phyloP scores from a whole-genome alignment of 1,140 invertebrate species.

The Latrodectus geometricus region DNA sequence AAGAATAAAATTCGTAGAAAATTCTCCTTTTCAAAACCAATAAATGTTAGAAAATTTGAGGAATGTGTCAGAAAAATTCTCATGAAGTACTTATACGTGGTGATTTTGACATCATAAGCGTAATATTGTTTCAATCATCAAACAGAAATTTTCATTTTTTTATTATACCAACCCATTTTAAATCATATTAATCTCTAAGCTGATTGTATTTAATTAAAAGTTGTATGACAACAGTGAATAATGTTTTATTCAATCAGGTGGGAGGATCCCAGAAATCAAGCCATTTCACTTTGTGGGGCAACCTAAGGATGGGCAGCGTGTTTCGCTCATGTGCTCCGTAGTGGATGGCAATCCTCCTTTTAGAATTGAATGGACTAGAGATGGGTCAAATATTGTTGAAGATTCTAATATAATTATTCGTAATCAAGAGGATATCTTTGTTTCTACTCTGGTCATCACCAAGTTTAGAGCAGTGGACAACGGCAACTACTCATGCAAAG shows the following conservation, averaged over 20 bases:
- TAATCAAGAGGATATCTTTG: background rate
- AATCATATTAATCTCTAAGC: no score
- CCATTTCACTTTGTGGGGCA: slow-evolving; percentile 67
- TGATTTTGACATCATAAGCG: no score
- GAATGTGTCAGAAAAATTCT: no score
- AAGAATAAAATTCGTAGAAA: no score
- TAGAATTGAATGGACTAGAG: slow-evolving; percentile 63
- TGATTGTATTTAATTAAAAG: no score
- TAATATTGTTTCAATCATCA: no score
- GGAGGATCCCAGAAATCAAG: slow-evolving; percentile 36
- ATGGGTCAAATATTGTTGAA: slow-evolving; percentile 36
- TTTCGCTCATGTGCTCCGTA: slow-evolving; percentile 71
- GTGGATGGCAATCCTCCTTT: slow-evolving; percentile 64
- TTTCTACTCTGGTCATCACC: background rate
- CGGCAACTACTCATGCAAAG: slow-evolving; percentile 25
- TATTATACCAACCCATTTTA: no score
- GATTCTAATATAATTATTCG: background rate
- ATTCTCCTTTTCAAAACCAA: no score
- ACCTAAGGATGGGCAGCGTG: slow-evolving; percentile 77
- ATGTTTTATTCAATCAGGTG: background rate
- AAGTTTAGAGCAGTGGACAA: slow-evolving; percentile 4
- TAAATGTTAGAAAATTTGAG: no score
- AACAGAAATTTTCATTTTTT: no score
- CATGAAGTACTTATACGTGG: no score
- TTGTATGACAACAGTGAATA: no score